Percentiles rank a stretch among this genome's conserved stretches.
These are phyloP conservation scores for Coboldia fuscipes DNA, from an alignment of 1,140 invertebrate species.

Conservation along the genomic window DNA sequence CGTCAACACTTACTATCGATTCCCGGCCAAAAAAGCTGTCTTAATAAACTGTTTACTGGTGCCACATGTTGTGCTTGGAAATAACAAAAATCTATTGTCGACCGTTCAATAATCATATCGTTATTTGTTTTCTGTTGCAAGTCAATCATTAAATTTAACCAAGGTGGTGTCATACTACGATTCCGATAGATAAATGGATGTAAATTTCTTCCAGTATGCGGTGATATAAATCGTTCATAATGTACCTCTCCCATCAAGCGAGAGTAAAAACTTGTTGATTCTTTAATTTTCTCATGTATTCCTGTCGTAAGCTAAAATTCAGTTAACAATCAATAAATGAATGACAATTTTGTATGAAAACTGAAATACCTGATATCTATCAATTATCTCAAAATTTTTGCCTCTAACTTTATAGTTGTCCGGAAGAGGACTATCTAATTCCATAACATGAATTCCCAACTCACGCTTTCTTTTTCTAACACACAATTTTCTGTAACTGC, in stretches of 20 bases:
- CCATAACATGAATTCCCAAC: constrained; percentile 28
- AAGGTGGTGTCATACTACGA: constrained; percentile 10
- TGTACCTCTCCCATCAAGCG: constrained; percentile 10
- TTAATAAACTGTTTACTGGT: constrained; percentile 60
- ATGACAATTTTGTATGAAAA: no score
- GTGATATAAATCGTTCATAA: constrained; percentile 17
- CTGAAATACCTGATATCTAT: no score
- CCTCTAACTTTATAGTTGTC: no score
- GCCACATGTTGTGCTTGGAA: constrained; percentile 71
- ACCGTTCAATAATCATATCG: constrained; percentile 15
- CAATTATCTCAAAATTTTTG: no score
- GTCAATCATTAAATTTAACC: constrained; percentile 18
- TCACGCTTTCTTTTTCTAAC: constrained; percentile 36
- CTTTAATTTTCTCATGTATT: no score
- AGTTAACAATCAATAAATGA: no score
- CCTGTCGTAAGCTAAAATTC: no score
- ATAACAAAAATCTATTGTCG: constrained; percentile 65
- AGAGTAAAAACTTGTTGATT: constrained; percentile 11
- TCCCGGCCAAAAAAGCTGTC: constrained; percentile 74
- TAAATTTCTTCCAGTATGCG: constrained; percentile 14
- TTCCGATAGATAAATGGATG: constrained; percentile 19
- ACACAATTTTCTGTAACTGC: constrained; percentile 33
- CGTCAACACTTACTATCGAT: constrained; percentile 51
- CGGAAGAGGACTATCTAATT: constrained; percentile 25
- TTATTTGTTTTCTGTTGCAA: constrained; percentile 15